A percentile compares a stretch with the other conserved stretches of the same genome.
These are phyloP conservation scores for Entomobrya multifasciata DNA, from an alignment of 2,888 invertebrate species.

Conservation along the genomic window DNA sequence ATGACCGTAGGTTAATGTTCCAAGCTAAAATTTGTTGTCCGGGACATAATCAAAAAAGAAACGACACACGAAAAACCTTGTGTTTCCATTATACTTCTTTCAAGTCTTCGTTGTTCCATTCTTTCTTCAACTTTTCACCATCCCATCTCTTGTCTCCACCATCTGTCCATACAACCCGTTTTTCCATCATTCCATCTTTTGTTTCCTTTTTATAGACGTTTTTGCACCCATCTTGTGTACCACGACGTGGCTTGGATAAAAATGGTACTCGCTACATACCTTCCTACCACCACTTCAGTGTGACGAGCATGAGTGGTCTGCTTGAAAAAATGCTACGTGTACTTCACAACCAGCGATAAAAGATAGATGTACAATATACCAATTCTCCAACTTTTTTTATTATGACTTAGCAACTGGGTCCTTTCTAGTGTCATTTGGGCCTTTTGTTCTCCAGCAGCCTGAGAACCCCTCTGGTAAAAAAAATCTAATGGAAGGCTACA, in stretches of 20 bases:
- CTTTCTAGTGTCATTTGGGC: too few species aligned
- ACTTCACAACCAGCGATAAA: not conserved
- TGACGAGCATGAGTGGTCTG: slow-evolving; percentile 18
- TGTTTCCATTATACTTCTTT: slow-evolving; percentile 54
- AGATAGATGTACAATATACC: not conserved
- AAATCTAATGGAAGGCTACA: slow-evolving; percentile 29
- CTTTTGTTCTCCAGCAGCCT: too few species aligned
- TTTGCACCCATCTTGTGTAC: slow-evolving; percentile 22
- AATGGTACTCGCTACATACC: not conserved
- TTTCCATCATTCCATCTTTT: slow-evolving; percentile 47
- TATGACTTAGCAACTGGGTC: too few species aligned
- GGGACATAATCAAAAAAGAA: slow-evolving; percentile 59
- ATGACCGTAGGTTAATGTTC: slow-evolving; percentile 25
- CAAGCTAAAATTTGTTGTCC: slow-evolving; percentile 47
- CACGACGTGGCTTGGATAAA: slow-evolving; percentile 4
- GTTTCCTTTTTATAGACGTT: slow-evolving; percentile 48
- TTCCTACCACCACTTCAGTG: slow-evolving; percentile 16
- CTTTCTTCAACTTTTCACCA: slow-evolving; percentile 32
- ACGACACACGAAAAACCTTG: slow-evolving; percentile 56
- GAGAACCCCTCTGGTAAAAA: too few species aligned
- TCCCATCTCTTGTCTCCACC: slow-evolving; percentile 49
- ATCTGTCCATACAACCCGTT: slow-evolving; percentile 57
- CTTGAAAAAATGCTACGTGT: slow-evolving; percentile 1
- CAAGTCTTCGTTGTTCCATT: slow-evolving; percentile 14
- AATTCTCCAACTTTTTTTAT: not conserved